These are phyloP conservation scores for Conomelus anceps DNA, from an alignment of 2,888 invertebrate genomes.

Conservation along the genomic window DNA sequence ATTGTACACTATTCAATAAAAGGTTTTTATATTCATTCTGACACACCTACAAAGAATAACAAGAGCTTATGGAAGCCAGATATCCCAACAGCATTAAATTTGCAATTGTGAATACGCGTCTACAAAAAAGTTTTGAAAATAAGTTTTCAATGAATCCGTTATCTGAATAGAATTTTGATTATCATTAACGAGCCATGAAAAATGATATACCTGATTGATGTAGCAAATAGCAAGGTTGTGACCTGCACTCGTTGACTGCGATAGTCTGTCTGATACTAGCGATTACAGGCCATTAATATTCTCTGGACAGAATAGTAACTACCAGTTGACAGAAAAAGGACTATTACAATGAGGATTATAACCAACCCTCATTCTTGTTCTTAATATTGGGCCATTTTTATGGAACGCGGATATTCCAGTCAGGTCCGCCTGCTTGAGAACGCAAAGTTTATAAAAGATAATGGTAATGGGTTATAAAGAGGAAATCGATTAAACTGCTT, in stretches of 20 bases:
- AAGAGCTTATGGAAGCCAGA: not conserved
- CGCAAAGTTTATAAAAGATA: not conserved
- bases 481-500: not conserved
- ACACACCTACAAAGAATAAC: too few species aligned
- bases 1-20: not conserved
- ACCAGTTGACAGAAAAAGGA: not conserved
- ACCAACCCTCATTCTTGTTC: not conserved
- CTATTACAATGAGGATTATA: not conserved
- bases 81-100: not conserved
- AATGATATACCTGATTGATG: not conserved
- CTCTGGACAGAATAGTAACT: not conserved
- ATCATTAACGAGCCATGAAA: not conserved
- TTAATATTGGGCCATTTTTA: not conserved
- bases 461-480: not conserved
- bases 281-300: not conserved
- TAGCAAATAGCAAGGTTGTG: not conserved
- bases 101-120: not conserved
- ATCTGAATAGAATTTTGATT: not conserved
- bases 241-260: not conserved
- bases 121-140: not conserved
- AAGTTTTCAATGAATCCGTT: not conserved
- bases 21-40: not conserved
- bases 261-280: too few species aligned
- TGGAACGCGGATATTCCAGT: not conserved
- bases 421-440: not conserved